These are phyloP conservation scores for Ashinkailepas kermadecensis DNA, from an alignment of 2,888 invertebrate genomes.

Conservation along the genomic window DNA sequence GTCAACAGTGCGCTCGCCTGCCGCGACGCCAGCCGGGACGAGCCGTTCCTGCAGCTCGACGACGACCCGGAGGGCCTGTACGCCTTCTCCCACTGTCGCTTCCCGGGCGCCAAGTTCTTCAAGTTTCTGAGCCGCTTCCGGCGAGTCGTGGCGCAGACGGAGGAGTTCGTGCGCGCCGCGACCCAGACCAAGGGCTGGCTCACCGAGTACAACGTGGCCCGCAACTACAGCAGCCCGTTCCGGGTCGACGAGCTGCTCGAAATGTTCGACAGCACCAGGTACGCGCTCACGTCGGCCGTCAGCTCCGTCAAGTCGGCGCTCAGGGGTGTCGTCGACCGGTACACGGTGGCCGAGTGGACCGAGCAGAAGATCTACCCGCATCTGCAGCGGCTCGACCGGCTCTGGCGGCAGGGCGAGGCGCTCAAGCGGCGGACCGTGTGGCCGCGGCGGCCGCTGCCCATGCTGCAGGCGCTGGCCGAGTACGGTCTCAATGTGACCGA, in stretches of 20 bases:
- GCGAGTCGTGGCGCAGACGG: constrained; percentile 43
- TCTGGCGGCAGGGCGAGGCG: constrained; percentile 37
- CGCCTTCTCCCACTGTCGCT: constrained; percentile 54
- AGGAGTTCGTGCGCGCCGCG: constrained; percentile 38
- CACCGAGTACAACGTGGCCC: constrained; percentile 59
- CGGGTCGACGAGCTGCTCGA: constrained; percentile 45
- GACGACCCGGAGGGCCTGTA: constrained; percentile 56
- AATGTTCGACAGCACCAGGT: constrained; percentile 30
- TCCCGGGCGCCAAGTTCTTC: constrained; percentile 55
- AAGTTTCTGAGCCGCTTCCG: constrained; percentile 46
- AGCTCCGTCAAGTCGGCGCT: constrained; percentile 52
- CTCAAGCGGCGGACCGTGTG: constrained; percentile 32
- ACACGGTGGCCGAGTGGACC: constrained; percentile 57
- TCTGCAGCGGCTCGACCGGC: constrained; percentile 47
- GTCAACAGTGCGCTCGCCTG: constrained; percentile 51
- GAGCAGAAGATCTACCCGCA: constrained; percentile 57
- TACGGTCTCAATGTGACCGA: constrained; percentile 18
- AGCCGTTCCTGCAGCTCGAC: constrained; percentile 51
- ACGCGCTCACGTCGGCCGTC: constrained; percentile 42
- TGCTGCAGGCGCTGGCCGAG: constrained; percentile 26
- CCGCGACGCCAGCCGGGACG: constrained; percentile 41
- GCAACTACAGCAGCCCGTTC: constrained; percentile 52
- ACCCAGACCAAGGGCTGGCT: constrained; percentile 54
- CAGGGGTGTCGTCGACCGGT: constrained; percentile 52
- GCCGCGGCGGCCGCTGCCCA: constrained; percentile 33